Evolutionary conservation across 2,888 invertebrate genomes (phyloP), one percentile per base, ranked within the genome.

Genomic region (Cyrtodaria siliqua): DNA sequence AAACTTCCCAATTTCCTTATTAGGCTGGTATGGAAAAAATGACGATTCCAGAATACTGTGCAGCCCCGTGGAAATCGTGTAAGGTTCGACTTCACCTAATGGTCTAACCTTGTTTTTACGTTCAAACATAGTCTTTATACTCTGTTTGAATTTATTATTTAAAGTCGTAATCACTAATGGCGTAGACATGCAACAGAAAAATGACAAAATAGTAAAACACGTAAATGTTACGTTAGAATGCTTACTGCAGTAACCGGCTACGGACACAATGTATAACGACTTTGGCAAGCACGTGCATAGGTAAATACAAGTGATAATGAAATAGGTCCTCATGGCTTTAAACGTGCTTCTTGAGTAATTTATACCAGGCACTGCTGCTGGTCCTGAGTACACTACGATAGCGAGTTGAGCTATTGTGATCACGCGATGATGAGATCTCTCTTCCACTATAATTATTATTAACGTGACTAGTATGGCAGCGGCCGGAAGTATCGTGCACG

Each of bases 351-450:
- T 42, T 16, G 69, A 59, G 49, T 85, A 80, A 66, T 82, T 82
- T n/a, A 84, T 62, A n/a, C 69, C 75, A 4, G 57, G 56, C 3
- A 49, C 55, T 0, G 57, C 59, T 2, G 70, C 62, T 14, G 76
- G 79, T 6, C 80, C 80, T 0, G 80, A 74, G 38, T 81, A 81
- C 80, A 81, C 74, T 0, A 79, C 73, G 2, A 87, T 71, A 8
- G 88, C 82, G 2, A 86, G 57, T 12, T 85, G 87, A 12, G 87
- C 81, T 6, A 86, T 77, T 14, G 84, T 78, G 23, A 87, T 86
- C 20, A 88, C 81, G 2, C 88, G 74, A 29, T 85, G 86, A 23
- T 87, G 87, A 2, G 84, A 82, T 8, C 70, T 80, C 8, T 84
- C 81, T 55, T 85, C 84, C 14, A 73, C 66, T 23, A 86, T 42